Evolutionary conservation across 2,888 invertebrate species (phyloP), one percentile per base, ranked within the genome.

Genomic region (Spilarctia lutea): DNA sequence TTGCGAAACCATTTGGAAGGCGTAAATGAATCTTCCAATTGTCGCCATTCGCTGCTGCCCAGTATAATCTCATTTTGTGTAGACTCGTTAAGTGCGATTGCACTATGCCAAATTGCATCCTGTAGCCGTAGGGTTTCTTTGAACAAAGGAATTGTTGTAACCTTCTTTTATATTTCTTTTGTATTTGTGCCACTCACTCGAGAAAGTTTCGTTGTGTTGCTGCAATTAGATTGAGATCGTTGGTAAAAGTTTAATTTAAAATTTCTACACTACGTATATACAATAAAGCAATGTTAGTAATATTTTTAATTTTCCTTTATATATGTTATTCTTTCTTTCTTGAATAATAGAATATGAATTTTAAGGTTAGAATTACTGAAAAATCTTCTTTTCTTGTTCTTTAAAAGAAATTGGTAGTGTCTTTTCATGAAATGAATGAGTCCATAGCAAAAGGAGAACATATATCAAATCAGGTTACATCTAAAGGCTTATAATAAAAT

Each of bases 11-110:
- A 80, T 83, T 81, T 84, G 76, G 72, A 80, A 70, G 78, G 75
- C 81, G 78, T 82, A 85, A 86, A 88, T 88, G 83, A 89, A 89
- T 89, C 83, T 85, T 86, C 83, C 83, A 84, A 85, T 85, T 83
- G 81, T 82, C 82, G 79, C 85, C 85, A 87, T 87, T 87, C 84
- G 84, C 83, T 78, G 81, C 74, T 75, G 76, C 79, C 72, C 78
- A 77, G 81, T 85, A 83, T 87, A 89, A 89, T 88, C 85, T 84
- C 83, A 84, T 89, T 89, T 86, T 87, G 85, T 84, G 87, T 86
- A 82, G 81, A 86, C 86, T 86, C 87, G 86, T 87, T 89, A 86
- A 86, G 84, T 87, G 85, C 85, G 84, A 88, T 86, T 85, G 84
- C 85, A 83, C 85, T 80, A 85, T 80, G 79, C 82, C 81, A 83